A percentile compares a stretch with the other conserved stretches of the same genome.
These are phyloP conservation scores for Microcebus murinus DNA, from an alignment of 2,113 vertebrate species.

Conservation along the genomic window DNA sequence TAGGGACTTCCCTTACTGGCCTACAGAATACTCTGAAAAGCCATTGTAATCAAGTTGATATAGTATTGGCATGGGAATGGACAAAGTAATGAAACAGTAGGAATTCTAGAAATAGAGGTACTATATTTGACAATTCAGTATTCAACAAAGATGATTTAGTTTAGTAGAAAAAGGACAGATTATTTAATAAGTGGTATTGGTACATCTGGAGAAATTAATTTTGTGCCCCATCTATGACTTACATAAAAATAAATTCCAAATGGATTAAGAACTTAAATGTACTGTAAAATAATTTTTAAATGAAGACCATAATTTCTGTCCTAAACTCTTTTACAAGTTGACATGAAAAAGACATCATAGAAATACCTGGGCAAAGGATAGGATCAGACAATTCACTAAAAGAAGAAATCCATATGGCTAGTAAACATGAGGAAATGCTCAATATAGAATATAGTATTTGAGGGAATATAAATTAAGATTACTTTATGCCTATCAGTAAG, in stretches of 20 bases:
- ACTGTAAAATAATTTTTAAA: background rate
- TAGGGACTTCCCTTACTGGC: background rate
- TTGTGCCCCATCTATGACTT: background rate
- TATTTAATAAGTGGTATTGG: background rate
- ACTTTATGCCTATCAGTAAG: background rate
- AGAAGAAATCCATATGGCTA: background rate
- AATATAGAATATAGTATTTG: background rate
- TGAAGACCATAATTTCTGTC: background rate
- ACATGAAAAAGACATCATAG: background rate
- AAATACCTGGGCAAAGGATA: background rate
- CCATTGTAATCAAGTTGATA: background rate
- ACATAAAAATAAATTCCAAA: background rate
- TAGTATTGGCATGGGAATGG: background rate
- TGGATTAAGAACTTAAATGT: background rate
- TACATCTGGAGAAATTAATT: background rate
- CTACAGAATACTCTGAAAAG: background rate
- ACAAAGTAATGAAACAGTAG: background rate
- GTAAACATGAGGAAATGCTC: background rate
- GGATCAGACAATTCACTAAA: background rate
- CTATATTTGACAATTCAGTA: background rate
- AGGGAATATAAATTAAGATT: background rate
- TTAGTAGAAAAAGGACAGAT: background rate
- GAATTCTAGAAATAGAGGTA: background rate
- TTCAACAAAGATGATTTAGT: background rate
- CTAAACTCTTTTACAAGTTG: slow-evolving; percentile 23